Conservation (phyloP, 1,140 invertebrate genomes). For the Zeugodacus cucurbitae region DNA sequence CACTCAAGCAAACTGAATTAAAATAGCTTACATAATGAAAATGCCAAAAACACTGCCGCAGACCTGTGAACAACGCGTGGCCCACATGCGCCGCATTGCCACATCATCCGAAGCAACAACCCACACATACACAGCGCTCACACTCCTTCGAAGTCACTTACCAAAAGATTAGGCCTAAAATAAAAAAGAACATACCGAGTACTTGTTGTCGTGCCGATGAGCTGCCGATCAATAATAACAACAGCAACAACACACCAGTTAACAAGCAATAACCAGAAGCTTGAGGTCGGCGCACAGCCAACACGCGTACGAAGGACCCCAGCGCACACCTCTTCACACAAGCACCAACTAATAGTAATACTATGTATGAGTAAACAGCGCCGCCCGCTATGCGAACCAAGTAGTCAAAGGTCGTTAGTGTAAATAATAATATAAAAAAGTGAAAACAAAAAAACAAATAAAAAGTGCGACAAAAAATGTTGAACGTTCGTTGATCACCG, state of each 20-base stretch:
- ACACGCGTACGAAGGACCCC: not conserved
- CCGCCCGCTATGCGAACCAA: not conserved
- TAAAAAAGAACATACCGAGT: no score
- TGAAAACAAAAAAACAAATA: not conserved
- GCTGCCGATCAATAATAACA: not conserved
- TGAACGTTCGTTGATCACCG: not conserved
- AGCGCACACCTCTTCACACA: not conserved
- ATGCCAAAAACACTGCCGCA: not conserved
- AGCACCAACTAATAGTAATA: not conserved
- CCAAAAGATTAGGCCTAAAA: no score
- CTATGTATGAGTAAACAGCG: not conserved
- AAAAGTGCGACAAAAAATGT: not conserved
- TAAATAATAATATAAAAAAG: not conserved
- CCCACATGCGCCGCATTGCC: not conserved
- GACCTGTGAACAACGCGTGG: conserved; percentile 19
- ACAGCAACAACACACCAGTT: not conserved
- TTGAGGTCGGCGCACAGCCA: conserved; percentile 3
- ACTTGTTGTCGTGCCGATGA: no score
- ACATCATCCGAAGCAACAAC: not conserved
- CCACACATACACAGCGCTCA: not conserved
- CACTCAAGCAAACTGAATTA: not conserved
- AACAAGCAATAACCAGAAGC: conserved; percentile 3
- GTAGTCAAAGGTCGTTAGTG: not conserved
- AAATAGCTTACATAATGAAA: not conserved
- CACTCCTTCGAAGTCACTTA: no score